Base-by-base conservation (phyloP, 2,888 invertebrate genomes). In the Chloroclystis v-ata region DNA sequence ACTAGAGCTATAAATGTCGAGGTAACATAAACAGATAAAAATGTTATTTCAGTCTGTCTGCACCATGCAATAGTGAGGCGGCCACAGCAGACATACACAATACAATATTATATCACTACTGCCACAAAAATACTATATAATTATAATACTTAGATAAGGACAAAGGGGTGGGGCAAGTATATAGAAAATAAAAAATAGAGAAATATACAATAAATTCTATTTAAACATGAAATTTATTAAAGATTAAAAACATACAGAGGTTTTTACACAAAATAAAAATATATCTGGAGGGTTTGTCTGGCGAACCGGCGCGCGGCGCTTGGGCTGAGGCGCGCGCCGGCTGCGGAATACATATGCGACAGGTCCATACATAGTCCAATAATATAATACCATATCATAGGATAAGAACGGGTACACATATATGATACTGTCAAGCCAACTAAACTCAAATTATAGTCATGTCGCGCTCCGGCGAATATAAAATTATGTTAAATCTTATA, bases 181-280 rank as follows among this genome's bases (percentile, higher is more conserved):
- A 85, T 82, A 86, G 76, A 79, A 78, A 82, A 80, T 75, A 50
- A 66, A 81, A 75, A 83, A 82, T 80, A 82, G 82, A 81, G 82
- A 83, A 85, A 86, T 86, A 87, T 87, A 86, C 84, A 71, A 84
- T 85, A 87, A 80, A 85, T 72, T 78, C 81, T 87, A 87, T 86
- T 83, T 82, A 85, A 87, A 84, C 84, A 83, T 85, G 84, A 85
- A 87, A 79, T 87, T 87, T 87, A 86, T 87, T 87, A 82, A 84
- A 83, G 82, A 79, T 82, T 75, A 79, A 83, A 86, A 87, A 84
- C 85, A 86, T 87, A 87, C 86, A 87, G 78, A 82, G 79, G 72
- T 74, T 79, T 43, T 83, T 86, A 85, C 83, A 85, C 82, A 85
- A 86, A 87, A 86, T 85, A 82, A 82, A 79, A 83, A 84, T 82